These are phyloP conservation scores for Drosophila seclusa DNA, from an alignment of 2,888 invertebrate genomes.

Conservation along the genomic window DNA sequence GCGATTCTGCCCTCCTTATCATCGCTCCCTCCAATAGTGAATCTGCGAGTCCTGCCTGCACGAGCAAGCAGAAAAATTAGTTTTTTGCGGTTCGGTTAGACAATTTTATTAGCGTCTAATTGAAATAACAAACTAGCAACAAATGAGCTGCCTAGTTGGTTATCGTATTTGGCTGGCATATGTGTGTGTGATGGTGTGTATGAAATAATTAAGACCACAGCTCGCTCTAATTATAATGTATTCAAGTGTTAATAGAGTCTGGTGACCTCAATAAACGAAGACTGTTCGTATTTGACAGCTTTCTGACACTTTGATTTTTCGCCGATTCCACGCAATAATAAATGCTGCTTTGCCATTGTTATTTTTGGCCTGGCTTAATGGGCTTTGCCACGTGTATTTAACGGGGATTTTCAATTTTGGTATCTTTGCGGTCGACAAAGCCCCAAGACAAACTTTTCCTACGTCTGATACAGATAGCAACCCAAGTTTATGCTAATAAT, in stretches of 20 bases:
- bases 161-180: not conserved
- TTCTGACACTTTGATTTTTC: constrained; percentile 35
- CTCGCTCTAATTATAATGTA: constrained; percentile 60
- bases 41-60: constrained; percentile 21
- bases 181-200: constrained; percentile 14
- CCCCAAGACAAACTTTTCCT: constrained; percentile 1
- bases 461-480: not conserved
- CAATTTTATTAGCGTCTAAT: constrained; percentile 78
- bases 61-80: constrained; percentile 60
- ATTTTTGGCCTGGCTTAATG: constrained; percentile 11
- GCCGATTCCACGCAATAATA: constrained; percentile 13
- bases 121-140: constrained; percentile 70
- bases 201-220: constrained; percentile 50
- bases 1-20: not conserved
- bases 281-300: constrained; percentile 25
- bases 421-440: constrained; percentile 8
- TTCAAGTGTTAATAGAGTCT: constrained; percentile 66
- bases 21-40: not conserved
- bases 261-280: constrained; percentile 14
- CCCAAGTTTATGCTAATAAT: constrained; percentile 45
- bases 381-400: constrained; percentile 9
- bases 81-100: constrained; percentile 54
- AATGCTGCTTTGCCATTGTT: constrained; percentile 25
- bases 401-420: constrained; percentile 10
- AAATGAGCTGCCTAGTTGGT: constrained; percentile 51